Percentiles rank a stretch among this genome's conserved stretches.
These are phyloP conservation scores for Anthonomus grandis DNA, from an alignment of 1,140 invertebrate species.

Conservation along the genomic window DNA sequence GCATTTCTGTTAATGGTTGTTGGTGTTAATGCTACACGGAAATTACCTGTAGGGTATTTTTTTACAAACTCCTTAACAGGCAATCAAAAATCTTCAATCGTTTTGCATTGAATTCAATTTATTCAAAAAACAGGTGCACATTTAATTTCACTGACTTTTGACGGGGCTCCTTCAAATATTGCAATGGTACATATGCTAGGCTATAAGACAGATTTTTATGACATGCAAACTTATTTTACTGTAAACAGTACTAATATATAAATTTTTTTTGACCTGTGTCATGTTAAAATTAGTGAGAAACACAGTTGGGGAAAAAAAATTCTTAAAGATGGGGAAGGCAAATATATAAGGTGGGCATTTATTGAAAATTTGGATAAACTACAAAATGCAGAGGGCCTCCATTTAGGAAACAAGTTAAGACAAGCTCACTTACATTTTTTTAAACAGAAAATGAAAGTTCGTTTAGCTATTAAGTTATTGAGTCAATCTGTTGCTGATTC, in stretches of 20 bases:
- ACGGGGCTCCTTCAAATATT: constrained; percentile 11
- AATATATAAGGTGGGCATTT: too few relatives aligned
- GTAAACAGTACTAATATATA: neutral
- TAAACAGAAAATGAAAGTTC: too few relatives aligned
- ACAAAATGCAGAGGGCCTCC: neutral
- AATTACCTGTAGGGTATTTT: constrained; percentile 20
- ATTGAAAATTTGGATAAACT: too few relatives aligned
- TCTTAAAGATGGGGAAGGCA: too few relatives aligned
- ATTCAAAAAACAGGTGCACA: neutral
- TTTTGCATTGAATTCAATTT: neutral
- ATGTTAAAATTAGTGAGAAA: constrained; percentile 16
- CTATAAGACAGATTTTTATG: neutral
- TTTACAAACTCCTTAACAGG: neutral
- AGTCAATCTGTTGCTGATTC: neutral
- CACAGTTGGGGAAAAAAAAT: constrained; percentile 10
- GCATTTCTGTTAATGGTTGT: constrained; percentile 15
- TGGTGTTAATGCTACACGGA: constrained; percentile 9
- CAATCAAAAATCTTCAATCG: constrained; percentile 2
- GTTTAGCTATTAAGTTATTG: neutral
- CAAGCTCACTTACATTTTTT: neutral
- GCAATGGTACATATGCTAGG: constrained; percentile 1
- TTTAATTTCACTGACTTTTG: constrained; percentile 10
- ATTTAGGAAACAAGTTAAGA: neutral
- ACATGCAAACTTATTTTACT: constrained; percentile 4
- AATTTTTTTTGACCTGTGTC: neutral